Percentiles rank a stretch among this genome's conserved stretches.
Conservation (phyloP, 2,888 invertebrate species). For the Xiphydria camelus region DNA sequence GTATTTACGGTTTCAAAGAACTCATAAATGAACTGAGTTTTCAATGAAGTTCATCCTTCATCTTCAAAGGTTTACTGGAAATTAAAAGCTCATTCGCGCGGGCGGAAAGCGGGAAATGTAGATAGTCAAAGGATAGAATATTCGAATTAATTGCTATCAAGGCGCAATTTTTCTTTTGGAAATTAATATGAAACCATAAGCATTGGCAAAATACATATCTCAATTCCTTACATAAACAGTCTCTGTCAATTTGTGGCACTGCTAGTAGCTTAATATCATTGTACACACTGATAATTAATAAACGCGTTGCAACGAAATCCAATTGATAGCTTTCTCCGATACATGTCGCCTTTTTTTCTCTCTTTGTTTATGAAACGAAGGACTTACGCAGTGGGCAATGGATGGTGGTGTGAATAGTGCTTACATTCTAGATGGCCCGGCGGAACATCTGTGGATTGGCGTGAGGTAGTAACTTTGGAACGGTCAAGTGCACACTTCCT, state of each 20-base stretch:
- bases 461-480: conserved; percentile 38
- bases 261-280: too few relatives aligned
- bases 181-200: conserved; percentile 40
- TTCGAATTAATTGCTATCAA: too few relatives aligned
- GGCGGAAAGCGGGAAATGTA: too few relatives aligned
- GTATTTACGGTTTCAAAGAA: too few relatives aligned
- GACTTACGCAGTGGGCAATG: conserved; percentile 53
- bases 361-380: conserved; percentile 24
- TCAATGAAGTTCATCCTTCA: too few relatives aligned
- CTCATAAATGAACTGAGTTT: too few relatives aligned
- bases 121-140: too few relatives aligned
- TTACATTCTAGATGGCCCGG: conserved; percentile 50
- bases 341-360: conserved; percentile 11
- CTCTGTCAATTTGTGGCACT: too few relatives aligned
- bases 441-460: conserved; percentile 44
- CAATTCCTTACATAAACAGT: conserved; percentile 20
- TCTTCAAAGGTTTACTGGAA: too few relatives aligned
- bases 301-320: not conserved
- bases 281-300: not conserved
- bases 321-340: conserved; percentile 6
- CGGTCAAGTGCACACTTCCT: conserved; percentile 55
- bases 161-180: too few relatives aligned
- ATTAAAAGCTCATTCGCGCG: too few relatives aligned
- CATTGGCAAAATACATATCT: conserved; percentile 29
- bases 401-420: conserved; percentile 31